A percentile compares a stretch with the other conserved stretches of the same genome.
Conservation (phyloP, 2,113 vertebrate species). For the Actinemys pallida region DNA sequence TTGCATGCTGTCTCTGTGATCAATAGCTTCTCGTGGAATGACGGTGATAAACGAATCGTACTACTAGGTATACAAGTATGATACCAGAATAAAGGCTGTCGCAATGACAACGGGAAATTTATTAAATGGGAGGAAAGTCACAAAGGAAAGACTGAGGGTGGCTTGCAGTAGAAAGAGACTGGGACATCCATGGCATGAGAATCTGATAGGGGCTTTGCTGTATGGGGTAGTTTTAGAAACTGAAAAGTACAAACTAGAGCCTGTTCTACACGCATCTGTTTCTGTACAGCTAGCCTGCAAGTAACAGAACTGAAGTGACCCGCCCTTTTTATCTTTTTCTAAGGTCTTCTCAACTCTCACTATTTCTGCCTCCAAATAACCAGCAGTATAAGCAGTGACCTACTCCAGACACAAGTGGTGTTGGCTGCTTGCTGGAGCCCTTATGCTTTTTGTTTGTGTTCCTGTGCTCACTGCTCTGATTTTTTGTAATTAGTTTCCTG, state of each 20-base stretch:
- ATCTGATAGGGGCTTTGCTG: not conserved
- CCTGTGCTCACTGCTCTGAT: not conserved
- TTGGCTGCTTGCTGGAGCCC: not conserved
- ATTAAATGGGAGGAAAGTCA: not conserved
- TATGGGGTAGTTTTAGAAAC: not conserved
- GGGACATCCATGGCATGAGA: too few species aligned
- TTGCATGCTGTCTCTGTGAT: not conserved
- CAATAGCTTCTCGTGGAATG: rapidly evolving
- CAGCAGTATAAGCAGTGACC: not conserved
- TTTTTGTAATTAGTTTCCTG: rapidly evolving
- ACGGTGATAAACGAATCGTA: not conserved
- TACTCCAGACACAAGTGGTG: not conserved
- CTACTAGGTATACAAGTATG: rapidly evolving
- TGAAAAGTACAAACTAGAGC: not conserved
- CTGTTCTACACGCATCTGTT: not conserved
- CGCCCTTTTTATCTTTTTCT: not conserved
- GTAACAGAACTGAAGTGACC: not conserved
- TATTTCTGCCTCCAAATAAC: not conserved
- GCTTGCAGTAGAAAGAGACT: not conserved
- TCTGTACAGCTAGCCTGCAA: not conserved
- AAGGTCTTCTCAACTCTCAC: rapidly evolving
- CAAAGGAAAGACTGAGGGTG: not conserved
- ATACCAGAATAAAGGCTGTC: not conserved
- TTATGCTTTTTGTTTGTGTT: rapidly evolving
- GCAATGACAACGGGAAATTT: not conserved